phyloP scores from a whole-genome alignment of 2,888 invertebrate genomes.

The Lasioglossum figueresi region DNA sequence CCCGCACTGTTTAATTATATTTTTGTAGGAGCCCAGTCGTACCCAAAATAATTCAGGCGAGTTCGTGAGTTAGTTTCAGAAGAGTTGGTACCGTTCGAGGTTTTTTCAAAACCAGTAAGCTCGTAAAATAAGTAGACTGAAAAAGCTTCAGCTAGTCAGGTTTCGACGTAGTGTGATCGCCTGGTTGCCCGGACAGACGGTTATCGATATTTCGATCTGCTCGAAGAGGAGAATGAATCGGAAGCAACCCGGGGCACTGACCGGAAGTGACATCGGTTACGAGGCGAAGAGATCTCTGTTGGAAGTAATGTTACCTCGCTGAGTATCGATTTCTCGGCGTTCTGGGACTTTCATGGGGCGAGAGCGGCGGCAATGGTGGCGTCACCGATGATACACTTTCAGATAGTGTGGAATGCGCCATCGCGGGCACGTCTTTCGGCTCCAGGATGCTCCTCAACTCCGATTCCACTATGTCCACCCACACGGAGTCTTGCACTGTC shows the following conservation, averaged over 20 bases:
- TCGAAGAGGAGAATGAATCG: slow-evolving; percentile 56
- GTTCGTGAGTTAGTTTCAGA: neutral
- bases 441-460: slow-evolving; percentile 91
- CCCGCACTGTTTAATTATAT: neutral
- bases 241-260: slow-evolving; percentile 61
- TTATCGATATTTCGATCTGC: slow-evolving; percentile 58
- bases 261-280: slow-evolving; percentile 67
- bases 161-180: slow-evolving; percentile 34
- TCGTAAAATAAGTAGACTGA: slow-evolving; percentile 25
- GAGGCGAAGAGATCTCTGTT: slow-evolving; percentile 63
- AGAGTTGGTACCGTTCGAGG: neutral
- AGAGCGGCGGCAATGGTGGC: slow-evolving; percentile 91
- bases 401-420: slow-evolving; percentile 88
- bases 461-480: slow-evolving; percentile 93
- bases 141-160: slow-evolving; percentile 20
- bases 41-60: neutral
- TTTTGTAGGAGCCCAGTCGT: neutral
- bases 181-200: slow-evolving; percentile 29
- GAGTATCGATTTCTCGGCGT: slow-evolving; percentile 81
- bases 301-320: slow-evolving; percentile 76
- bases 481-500: slow-evolving; percentile 89
- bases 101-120: neutral
- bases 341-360: slow-evolving; percentile 86
- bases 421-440: slow-evolving; percentile 88
- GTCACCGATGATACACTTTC: slow-evolving; percentile 90